Base-by-base conservation (phyloP, 2,888 invertebrate species). In the Oscheius sp. region DNA sequence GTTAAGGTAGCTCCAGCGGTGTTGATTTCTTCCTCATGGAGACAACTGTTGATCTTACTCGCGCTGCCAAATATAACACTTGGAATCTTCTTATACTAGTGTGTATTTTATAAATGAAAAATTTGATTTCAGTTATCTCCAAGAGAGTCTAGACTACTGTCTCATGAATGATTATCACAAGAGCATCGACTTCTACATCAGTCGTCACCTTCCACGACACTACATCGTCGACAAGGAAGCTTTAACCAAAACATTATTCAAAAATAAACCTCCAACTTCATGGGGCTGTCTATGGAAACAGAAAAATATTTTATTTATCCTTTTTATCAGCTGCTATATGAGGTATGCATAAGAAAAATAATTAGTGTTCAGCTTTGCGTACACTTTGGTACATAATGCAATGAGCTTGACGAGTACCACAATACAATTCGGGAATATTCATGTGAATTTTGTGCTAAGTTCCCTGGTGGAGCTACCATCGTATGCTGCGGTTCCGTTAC, bases 391-490 rank as follows among this genome's bases (percentile, higher is more conserved):
- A 12, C 66, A 66, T 56, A 66, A 66, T 32, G 66, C 66, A 5
- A 45, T 66, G 66, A 36, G 56, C 8, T 28, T 66, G n/a, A 56
- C 56, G 2, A 66, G 66, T 30, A 66, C 66, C 12, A 44, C 32
- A 12, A 56, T 66, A 26, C 24, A 56, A 56, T 59, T 66, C 17
- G 66, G 66, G 8, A 45, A 66, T 26, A 17, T 57, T 32, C 57
- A 66, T 24, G 30, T 44, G 12, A 66, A 66, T 17, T 66, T 66
- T 41, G 45, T 66, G 22, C 30, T 66, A 14, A 28, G 56, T 8
- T 38, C 66, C 2, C 14, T 66, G 17, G 66, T 66, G 26, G 66
- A 66, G 57, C 22, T 66, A 12, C 66, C 66, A 6, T 66, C 66
- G 8, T 66, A 66, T 28, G 50, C 45, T 3, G 49, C 32, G 1